These are phyloP conservation scores for Epinephelus fuscoguttatus DNA, from an alignment of 2,113 vertebrate genomes.

Conservation along the genomic window DNA sequence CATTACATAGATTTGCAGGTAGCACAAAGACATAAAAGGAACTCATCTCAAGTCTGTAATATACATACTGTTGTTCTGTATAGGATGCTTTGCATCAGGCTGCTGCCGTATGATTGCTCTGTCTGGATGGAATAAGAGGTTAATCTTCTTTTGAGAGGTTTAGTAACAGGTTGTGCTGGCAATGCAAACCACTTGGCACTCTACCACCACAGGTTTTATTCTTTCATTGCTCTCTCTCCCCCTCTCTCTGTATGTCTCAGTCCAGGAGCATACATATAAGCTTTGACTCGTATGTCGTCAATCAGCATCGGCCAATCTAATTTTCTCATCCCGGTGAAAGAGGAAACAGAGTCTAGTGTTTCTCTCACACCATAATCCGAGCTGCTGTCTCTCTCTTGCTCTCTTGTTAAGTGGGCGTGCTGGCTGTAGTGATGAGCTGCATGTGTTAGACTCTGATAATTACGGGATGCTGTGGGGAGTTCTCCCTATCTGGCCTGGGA, in stretches of 20 bases:
- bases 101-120: conserved; percentile 40
- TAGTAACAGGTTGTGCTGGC: conserved; percentile 49
- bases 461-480: conserved; percentile 48
- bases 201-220: conserved; percentile 13
- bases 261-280: conserved; percentile 11
- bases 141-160: conserved; percentile 60
- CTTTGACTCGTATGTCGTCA: conserved; percentile 16
- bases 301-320: conserved; percentile 1
- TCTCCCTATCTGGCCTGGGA: conserved; percentile 49
- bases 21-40: conserved; percentile 44
- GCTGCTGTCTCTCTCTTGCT: not conserved
- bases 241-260: not conserved
- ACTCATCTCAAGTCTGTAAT: conserved; percentile 38
- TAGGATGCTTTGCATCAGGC: not conserved
- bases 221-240: conserved; percentile 4
- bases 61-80: conserved; percentile 38
- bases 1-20: conserved; percentile 48
- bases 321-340: conserved; percentile 21
- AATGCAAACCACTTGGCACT: conserved; percentile 47
- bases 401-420: conserved; percentile 16
- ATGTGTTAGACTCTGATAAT: conserved; percentile 55
- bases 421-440: conserved; percentile 28
- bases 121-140: conserved; percentile 51
- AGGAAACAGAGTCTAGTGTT: conserved; percentile 21
- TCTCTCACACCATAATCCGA: conserved; percentile 21